These are phyloP conservation scores for Calycopis cecrops DNA, from an alignment of 1,140 invertebrate species.

Conservation along the genomic window DNA sequence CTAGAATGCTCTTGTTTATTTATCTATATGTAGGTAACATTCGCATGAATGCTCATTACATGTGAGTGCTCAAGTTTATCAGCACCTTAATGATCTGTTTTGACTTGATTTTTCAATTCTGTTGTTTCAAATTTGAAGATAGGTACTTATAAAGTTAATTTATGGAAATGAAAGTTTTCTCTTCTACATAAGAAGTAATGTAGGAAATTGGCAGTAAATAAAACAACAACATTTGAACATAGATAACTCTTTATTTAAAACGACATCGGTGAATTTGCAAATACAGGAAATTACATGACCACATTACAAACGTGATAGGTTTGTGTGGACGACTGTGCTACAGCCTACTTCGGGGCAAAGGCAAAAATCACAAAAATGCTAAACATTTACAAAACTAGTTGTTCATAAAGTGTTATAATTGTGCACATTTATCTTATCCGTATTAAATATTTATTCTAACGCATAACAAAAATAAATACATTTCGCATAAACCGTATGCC, in stretches of 20 bases:
- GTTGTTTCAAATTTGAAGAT: too few relatives aligned
- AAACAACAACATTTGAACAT: neutral
- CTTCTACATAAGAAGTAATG: too few relatives aligned
- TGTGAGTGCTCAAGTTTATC: too few relatives aligned
- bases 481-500: neutral
- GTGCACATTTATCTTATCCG: neutral
- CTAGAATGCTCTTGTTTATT: too few relatives aligned
- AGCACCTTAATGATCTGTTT: too few relatives aligned
- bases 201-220: too few relatives aligned
- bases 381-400: too few relatives aligned
- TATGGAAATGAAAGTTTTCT: too few relatives aligned
- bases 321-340: neutral
- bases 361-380: neutral
- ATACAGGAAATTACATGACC: neutral
- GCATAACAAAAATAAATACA: neutral
- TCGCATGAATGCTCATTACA: too few relatives aligned
- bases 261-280: neutral
- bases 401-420: neutral
- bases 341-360: neutral
- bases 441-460: slow-evolving; percentile 7
- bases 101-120: too few relatives aligned
- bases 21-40: too few relatives aligned
- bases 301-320: neutral
- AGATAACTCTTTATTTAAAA: slow-evolving; percentile 7
- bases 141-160: too few relatives aligned